These are phyloP conservation scores for Poeciliopsis prolifica DNA, from an alignment of 2,113 vertebrate genomes.

Conservation along the genomic window DNA sequence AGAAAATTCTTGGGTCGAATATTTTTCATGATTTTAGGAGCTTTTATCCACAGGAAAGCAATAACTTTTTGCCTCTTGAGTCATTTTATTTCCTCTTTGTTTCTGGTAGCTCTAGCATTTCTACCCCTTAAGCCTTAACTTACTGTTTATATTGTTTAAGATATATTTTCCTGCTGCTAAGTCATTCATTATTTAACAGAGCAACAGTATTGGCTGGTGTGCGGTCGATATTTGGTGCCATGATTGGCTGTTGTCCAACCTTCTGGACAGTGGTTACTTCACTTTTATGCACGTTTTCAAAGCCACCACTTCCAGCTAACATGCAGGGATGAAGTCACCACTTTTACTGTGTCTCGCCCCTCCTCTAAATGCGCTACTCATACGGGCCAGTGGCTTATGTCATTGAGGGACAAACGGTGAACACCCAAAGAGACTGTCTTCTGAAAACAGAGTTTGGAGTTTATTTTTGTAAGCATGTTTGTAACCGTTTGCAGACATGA, in stretches of 20 bases:
- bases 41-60: conserved; percentile 12
- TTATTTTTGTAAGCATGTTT: conserved; percentile 63
- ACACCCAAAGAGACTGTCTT: conserved; percentile 22
- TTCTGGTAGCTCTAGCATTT: conserved; percentile 5
- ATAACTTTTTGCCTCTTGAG: not conserved
- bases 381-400: conserved; percentile 8
- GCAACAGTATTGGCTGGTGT: conserved; percentile 9
- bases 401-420: conserved; percentile 19
- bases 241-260: not conserved
- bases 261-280: not conserved
- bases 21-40: conserved; percentile 29
- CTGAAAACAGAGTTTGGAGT: conserved; percentile 21
- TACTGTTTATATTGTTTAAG: conserved; percentile 8
- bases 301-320: conserved; percentile 1
- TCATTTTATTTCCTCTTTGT: not conserved
- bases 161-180: conserved; percentile 9
- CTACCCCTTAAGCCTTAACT: conserved; percentile 38
- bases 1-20: conserved; percentile 12
- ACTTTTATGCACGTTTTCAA: conserved; percentile 23
- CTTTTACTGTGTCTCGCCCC: conserved; percentile 11
- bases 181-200: not conserved
- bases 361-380: conserved; percentile 8
- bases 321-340: not conserved
- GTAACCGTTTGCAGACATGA: conserved; percentile 7
- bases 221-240: conserved; percentile 29